These are phyloP conservation scores for Huso huso DNA, from an alignment of 2,797 vertebrate genomes.

Conservation along the genomic window DNA sequence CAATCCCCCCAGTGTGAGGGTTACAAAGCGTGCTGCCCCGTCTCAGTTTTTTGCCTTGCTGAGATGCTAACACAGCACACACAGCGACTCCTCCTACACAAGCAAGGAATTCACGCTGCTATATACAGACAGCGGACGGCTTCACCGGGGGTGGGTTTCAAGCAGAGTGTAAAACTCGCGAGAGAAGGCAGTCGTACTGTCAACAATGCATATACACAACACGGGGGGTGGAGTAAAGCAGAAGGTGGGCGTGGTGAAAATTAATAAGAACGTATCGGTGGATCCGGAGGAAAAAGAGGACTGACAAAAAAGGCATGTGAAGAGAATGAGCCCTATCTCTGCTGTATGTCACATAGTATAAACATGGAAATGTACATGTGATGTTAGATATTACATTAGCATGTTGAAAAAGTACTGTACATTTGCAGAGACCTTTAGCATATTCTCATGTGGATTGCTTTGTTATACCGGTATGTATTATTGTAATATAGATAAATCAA, in stretches of 20 bases:
- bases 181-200: slow-evolving; percentile 17
- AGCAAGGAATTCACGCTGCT: slow-evolving; percentile 24
- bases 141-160: slow-evolving; percentile 30
- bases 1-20: not conserved
- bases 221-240: not conserved
- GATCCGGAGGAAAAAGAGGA: not conserved
- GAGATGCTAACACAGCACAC: slow-evolving; percentile 36
- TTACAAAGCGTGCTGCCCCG: not conserved
- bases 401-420: too few relatives aligned
- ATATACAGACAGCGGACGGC: slow-evolving; percentile 38
- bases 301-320: too few relatives aligned
- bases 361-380: too few relatives aligned
- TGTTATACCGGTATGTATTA: too few relatives aligned
- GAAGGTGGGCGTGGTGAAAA: slow-evolving; percentile 19
- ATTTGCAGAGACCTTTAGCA: too few relatives aligned
- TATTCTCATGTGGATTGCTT: too few relatives aligned
- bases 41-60: not conserved
- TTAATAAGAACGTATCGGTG: not conserved
- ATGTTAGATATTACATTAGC: too few relatives aligned
- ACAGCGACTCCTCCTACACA: slow-evolving; percentile 35
- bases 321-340: too few relatives aligned
- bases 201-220: not conserved
- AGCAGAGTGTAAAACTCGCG: slow-evolving; percentile 25
- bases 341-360: too few relatives aligned
- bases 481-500: too few relatives aligned